phyloP scores from a whole-genome alignment of 2,888 invertebrate species.

The Ochlodes sylvanus region DNA sequence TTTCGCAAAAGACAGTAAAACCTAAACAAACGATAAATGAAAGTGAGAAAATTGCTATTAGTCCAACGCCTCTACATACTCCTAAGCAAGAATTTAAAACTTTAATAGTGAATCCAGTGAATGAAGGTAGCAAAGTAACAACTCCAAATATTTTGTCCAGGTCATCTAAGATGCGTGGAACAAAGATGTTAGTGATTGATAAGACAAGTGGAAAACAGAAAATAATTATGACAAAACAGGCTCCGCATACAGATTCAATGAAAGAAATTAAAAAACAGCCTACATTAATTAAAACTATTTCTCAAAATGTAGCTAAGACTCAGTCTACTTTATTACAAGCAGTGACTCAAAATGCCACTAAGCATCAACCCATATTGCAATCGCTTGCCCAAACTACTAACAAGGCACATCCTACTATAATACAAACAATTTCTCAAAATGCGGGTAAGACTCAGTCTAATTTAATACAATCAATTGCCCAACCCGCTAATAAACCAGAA shows the following conservation, averaged over 20 bases:
- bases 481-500: constrained; percentile 62
- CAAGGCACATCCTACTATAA: constrained; percentile 47
- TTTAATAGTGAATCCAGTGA: constrained; percentile 67
- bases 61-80: constrained; percentile 52
- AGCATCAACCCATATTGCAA: constrained; percentile 2
- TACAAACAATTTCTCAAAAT: constrained; percentile 57
- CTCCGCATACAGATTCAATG: constrained; percentile 51
- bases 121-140: constrained; percentile 64
- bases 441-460: constrained; percentile 55
- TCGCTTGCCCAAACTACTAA: neutral
- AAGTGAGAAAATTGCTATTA: constrained; percentile 59
- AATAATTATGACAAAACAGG: constrained; percentile 73
- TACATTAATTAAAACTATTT: constrained; percentile 28
- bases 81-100: constrained; percentile 73
- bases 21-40: constrained; percentile 61
- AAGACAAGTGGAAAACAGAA: constrained; percentile 79
- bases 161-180: constrained; percentile 74
- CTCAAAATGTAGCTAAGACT: constrained; percentile 5
- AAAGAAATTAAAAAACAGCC: constrained; percentile 66
- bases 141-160: constrained; percentile 82
- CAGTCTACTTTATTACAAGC: constrained; percentile 13
- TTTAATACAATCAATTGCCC: constrained; percentile 62
- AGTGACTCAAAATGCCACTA: constrained; percentile 2
- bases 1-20: constrained; percentile 66
- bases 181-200: constrained; percentile 78